Conservation (phyloP, 2,888 invertebrate species). For the Micoletzkya japonica region DNA sequence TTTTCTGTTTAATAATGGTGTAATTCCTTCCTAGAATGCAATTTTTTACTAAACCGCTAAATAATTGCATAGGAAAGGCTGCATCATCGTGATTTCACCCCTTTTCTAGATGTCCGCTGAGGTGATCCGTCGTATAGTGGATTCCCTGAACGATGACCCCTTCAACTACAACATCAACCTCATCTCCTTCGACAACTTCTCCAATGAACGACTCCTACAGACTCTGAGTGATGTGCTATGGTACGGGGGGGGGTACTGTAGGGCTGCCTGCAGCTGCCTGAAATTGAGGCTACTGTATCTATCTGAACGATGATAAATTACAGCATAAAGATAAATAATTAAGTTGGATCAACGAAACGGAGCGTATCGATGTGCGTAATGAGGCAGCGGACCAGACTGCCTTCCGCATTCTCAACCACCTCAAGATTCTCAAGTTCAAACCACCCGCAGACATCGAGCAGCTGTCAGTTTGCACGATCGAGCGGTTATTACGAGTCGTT, state of each 20-base stretch:
- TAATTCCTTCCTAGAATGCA: too few species aligned
- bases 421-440: constrained; percentile 80
- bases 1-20: too few species aligned
- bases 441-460: constrained; percentile 70
- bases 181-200: constrained; percentile 69
- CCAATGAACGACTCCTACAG: constrained; percentile 77
- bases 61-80: too few species aligned
- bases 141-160: constrained; percentile 22
- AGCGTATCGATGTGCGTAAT: constrained; percentile 76
- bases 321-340: neutral
- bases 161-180: constrained; percentile 16
- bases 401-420: constrained; percentile 73
- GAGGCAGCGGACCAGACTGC: constrained; percentile 80
- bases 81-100: too few species aligned
- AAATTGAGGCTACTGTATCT: neutral
- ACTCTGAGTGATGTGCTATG: constrained; percentile 77
- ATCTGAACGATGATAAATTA: neutral
- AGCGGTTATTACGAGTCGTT: too few species aligned
- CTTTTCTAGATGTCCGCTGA: neutral
- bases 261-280: neutral
- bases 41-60: too few species aligned
- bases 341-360: constrained; percentile 39
- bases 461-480: constrained; percentile 55
- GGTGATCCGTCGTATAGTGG: constrained; percentile 17
- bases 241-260: constrained; percentile 20